phyloP scores from a whole-genome alignment of 2,888 invertebrate genomes.

The Sclerodermus sp. region DNA sequence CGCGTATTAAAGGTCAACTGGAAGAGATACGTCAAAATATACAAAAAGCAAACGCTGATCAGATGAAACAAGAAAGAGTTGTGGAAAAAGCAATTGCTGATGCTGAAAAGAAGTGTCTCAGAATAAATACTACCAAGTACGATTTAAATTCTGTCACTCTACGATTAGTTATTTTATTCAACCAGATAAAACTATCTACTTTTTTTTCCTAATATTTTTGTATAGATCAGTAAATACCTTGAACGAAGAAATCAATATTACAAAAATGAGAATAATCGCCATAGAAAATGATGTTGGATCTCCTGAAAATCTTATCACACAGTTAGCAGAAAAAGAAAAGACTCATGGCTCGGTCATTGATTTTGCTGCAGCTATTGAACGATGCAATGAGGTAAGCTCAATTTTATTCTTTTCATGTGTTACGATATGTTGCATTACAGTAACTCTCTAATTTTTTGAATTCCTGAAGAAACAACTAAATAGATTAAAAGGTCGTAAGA shows the following conservation, averaged over 20 bases:
- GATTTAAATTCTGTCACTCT: constrained; percentile 2
- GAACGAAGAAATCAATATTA: constrained; percentile 18
- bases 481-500: constrained; percentile 45
- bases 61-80: constrained; percentile 41
- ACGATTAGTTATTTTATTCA: constrained; percentile 1
- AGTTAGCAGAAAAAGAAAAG: constrained; percentile 45
- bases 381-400: constrained; percentile 36
- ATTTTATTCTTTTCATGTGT: neutral
- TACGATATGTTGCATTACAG: no score
- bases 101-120: constrained; percentile 59
- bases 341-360: constrained; percentile 43
- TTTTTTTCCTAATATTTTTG: no score
- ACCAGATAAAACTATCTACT: no score
- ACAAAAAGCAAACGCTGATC: neutral
- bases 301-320: constrained; percentile 41
- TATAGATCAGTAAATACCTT: constrained; percentile 37
- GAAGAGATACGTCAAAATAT: no score
- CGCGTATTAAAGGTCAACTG: constrained; percentile 25
- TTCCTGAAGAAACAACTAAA: constrained; percentile 43
- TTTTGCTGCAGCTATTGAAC: constrained; percentile 25
- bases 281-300: constrained; percentile 40
- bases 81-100: constrained; percentile 52
- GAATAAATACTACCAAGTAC: constrained; percentile 61
- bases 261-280: constrained; percentile 32
- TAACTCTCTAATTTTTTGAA: no score